Conservation (phyloP, 2,797 vertebrate species). For the Bucorvus abyssinicus region DNA sequence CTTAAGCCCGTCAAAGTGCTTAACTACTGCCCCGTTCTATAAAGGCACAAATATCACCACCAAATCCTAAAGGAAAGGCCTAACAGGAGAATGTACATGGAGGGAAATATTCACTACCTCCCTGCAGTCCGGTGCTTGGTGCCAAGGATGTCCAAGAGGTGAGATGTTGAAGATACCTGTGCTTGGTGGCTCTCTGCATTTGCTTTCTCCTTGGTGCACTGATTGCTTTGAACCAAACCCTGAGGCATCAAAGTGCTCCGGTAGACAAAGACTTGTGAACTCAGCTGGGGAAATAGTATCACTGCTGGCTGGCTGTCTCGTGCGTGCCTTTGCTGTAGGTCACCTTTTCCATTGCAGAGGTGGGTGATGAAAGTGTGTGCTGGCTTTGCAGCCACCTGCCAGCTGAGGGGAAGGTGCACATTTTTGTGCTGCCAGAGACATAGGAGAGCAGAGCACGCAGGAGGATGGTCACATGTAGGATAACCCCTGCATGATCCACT, state of each 20-base stretch:
- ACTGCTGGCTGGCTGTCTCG: not conserved
- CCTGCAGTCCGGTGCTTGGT: not conserved
- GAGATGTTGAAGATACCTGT: not conserved
- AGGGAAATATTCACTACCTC: not conserved
- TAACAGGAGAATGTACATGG: not conserved
- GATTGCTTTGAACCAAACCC: not conserved
- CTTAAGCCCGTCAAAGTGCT: not conserved
- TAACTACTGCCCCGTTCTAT: not conserved
- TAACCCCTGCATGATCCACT: rapidly evolving
- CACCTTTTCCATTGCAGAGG: not conserved
- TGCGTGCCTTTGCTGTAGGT: not conserved
- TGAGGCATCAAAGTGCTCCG: not conserved
- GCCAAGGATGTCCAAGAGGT: not conserved
- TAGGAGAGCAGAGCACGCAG: rapidly evolving
- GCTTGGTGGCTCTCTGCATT: not conserved
- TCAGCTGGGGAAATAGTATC: not conserved
- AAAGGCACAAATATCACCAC: slow-evolving; percentile 34
- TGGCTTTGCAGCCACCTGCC: not conserved
- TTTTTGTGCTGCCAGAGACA: not conserved
- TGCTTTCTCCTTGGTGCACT: not conserved
- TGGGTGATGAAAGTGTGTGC: not conserved
- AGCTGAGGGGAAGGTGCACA: not conserved
- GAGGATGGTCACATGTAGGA: not conserved
- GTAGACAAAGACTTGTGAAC: not conserved
- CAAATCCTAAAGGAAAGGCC: slow-evolving; percentile 47